Evolutionary conservation across 2,888 invertebrate genomes (phyloP), one percentile per base, ranked within the genome.

Genomic region (Troides helena): DNA sequence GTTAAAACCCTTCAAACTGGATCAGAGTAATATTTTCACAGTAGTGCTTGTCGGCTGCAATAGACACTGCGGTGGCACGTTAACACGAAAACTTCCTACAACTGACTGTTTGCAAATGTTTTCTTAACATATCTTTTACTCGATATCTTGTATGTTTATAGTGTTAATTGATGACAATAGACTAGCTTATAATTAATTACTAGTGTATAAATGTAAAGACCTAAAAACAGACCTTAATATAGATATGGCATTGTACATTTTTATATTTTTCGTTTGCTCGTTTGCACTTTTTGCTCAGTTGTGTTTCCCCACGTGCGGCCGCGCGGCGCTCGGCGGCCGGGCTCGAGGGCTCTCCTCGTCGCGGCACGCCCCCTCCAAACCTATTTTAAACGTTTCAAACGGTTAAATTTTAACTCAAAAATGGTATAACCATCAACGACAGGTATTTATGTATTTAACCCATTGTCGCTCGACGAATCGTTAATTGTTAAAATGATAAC

Each of bases 371-470:
- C 61, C 53, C 53, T 23, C 62, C 62, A 56, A 65, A 61, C 60
- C 23, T 69, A 69, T 69, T 69, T 65, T 62, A 68, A 68, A 56
- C 43, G 56, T 25, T 21, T 25, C 39, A 23, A 69, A 65, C 56
- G 61, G 65, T 69, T 65, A 30, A 69, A 65, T 65, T 69, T 69
- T 58, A 65, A 69, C 69, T 39, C n/a, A 39, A 12, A 68, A 63
- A 68, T 63, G 5, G 17, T 58, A 50, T 50, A 66, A 60, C 59
- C 30, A 58, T 0, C 53, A n/a, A 60, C 58, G 14, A 10, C 36
- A 21, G 62, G 8, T 12, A 64, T 56, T 64, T 39, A 39, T 46
- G 23, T 21, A 12, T 62, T 23, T 8, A 39, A 56, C 12, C 39
- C 50, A 67, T 67, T 66, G 60, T 66, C 25, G 14, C 14, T 10